Base-by-base conservation (phyloP, 2,888 invertebrate species). In the Cremastinae sp. region DNA sequence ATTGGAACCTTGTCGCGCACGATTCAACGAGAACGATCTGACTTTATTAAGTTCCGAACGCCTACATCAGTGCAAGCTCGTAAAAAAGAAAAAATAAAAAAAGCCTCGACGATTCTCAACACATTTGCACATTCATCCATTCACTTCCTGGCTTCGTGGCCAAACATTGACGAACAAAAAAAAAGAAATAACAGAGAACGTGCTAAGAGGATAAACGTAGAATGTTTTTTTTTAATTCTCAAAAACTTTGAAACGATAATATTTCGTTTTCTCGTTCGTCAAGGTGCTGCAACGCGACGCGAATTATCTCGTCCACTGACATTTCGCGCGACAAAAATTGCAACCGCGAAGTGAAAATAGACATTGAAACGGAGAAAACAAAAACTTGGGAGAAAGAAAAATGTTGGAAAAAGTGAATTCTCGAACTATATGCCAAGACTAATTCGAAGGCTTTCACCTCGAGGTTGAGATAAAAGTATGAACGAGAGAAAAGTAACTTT, bases 61-160 rank as follows among this genome's bases (percentile, higher is more conserved):
- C 85, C 84, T 85, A 51, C 49, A 28, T 69, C 41, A 56, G 22
- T 47, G 54, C 5, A 22, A 49, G 16, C 68, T 62, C 68, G 58
- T 68, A 56, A 64, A 76, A 66, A 28, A 28, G 5, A 28, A 28
- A 2, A 5, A 28, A 28, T n/a, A n/a, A n/a, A n/a, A n/a, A n/a
- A n/a, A n/a, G n/a, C 41, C 9, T 28, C 34, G 34, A 54, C 8
- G 9, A 12, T 20, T 54, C 62, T 68, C 66, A 74, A 28, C 75
- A 75, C 79, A 77, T 68, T 79, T 74, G 64, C 59, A 70, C 79
- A 75, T 28, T 28, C 9, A 18, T 18, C 78, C 80, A 81, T 84
- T 86, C 84, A 82, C 84, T 86, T 86, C 84, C 83, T 86, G 87
- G 84, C 84, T 84, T 84, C 80, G 74, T 79, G 59, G 49, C 70